phyloP scores from a whole-genome alignment of 1,140 invertebrate species.

The Diabrotica virgifera region DNA sequence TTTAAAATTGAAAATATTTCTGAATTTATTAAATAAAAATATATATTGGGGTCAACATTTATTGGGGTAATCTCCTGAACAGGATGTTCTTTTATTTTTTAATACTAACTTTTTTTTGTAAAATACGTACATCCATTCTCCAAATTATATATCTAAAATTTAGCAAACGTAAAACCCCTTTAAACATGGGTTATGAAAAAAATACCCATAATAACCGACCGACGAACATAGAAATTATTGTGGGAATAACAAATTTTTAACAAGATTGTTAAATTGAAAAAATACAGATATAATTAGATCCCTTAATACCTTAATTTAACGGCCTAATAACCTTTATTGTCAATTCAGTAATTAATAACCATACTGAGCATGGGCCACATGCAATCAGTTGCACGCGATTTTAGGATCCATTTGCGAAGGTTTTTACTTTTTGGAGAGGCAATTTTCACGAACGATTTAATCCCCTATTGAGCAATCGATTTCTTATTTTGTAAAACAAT shows the following conservation, averaged over 20 bases:
- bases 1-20: too few relatives aligned
- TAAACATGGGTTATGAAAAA: neutral
- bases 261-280: slow-evolving; percentile 1
- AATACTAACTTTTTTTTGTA: too few relatives aligned
- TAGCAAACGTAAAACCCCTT: neutral
- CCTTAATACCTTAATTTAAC: neutral
- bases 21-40: too few relatives aligned
- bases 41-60: too few relatives aligned
- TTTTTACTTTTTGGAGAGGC: neutral
- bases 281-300: neutral
- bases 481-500: too few relatives aligned
- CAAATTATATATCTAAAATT: too few relatives aligned
- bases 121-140: too few relatives aligned
- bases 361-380: neutral
- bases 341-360: slow-evolving; percentile 3
- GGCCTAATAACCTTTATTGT: neutral
- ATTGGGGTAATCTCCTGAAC: too few relatives aligned
- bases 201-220: neutral
- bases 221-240: neutral
- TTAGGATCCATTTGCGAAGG: neutral
- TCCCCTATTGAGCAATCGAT: neutral
- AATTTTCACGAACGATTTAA: neutral
- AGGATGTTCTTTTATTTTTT: too few relatives aligned
- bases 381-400: neutral
- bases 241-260: slow-evolving; percentile 3